Conservation (phyloP, 2,797 vertebrate species). For the Phoeniculus purpureus region DNA sequence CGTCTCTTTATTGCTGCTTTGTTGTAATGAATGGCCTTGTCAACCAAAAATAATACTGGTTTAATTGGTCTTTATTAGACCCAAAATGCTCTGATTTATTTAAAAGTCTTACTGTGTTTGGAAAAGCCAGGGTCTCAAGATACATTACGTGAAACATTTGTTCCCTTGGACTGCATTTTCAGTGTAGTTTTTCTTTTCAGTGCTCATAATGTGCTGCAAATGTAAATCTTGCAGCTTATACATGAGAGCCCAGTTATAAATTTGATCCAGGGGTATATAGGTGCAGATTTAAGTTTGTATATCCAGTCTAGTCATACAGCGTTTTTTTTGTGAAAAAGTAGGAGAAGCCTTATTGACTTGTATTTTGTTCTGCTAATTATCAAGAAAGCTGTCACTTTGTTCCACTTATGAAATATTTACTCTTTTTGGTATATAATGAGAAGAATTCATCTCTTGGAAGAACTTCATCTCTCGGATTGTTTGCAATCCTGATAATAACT, state of each 20-base stretch:
- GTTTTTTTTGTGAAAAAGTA: not conserved
- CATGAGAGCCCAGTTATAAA: not conserved
- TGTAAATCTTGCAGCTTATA: not conserved
- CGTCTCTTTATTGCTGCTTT: not conserved
- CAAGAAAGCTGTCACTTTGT: not conserved
- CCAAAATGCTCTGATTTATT: not conserved
- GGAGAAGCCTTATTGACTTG: not conserved
- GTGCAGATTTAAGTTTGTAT: not conserved
- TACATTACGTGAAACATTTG: not conserved
- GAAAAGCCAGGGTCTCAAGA: not conserved
- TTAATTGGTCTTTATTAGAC: not conserved
- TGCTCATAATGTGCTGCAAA: not conserved
- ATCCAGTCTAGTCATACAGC: not conserved
- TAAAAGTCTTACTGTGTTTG: not conserved
- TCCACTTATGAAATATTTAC: not conserved
- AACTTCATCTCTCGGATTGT: not conserved
- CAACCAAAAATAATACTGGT: not conserved
- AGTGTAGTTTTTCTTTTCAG: not conserved
- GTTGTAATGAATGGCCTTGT: not conserved
- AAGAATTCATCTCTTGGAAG: not conserved
- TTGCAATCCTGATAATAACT: not conserved
- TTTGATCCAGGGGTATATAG: not conserved
- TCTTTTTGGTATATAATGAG: not conserved
- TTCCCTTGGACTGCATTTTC: not conserved
- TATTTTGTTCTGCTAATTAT: not conserved